phyloP scores from a whole-genome alignment of 2,113 vertebrate species.

The Rhynchopsitta pachyrhyncha region DNA sequence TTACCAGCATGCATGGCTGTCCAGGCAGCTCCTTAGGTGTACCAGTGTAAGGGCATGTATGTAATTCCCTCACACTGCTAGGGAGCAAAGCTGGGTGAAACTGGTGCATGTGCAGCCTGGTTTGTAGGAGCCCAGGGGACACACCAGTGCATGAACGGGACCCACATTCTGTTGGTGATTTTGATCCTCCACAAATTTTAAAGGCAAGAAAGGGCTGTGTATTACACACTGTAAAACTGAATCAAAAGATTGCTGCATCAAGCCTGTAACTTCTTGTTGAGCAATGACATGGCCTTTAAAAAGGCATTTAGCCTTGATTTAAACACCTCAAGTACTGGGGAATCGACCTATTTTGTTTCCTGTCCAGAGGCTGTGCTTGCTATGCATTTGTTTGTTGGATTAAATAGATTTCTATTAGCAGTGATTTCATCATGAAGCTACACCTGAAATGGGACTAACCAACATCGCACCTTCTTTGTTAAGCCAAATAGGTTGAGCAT shows the following conservation, averaged over 20 bases:
- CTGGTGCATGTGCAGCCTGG: not conserved
- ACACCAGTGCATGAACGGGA: not conserved
- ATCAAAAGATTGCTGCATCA: not conserved
- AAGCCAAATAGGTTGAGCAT: not conserved
- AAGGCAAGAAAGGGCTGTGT: not conserved
- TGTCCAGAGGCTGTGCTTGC: not conserved
- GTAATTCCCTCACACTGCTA: not conserved
- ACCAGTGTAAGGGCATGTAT: not conserved
- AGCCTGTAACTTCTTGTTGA: not conserved
- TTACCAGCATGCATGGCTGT: rapidly evolving
- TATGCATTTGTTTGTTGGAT: not conserved
- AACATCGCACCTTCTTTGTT: not conserved
- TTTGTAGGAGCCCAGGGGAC: not conserved
- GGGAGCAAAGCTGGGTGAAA: not conserved
- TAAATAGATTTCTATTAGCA: not conserved
- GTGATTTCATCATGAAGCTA: not conserved
- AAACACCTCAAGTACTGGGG: not conserved
- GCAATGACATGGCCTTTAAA: not conserved
- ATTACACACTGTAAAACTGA: not conserved
- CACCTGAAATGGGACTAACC: not conserved
- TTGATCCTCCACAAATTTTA: not conserved
- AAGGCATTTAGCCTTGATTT: not conserved
- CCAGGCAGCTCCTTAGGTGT: not conserved
- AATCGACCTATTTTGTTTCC: not conserved
- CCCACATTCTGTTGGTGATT: not conserved